Evolutionary conservation across 2,888 invertebrate genomes (phyloP).

Genomic region (Macrophya annulata): DNA sequence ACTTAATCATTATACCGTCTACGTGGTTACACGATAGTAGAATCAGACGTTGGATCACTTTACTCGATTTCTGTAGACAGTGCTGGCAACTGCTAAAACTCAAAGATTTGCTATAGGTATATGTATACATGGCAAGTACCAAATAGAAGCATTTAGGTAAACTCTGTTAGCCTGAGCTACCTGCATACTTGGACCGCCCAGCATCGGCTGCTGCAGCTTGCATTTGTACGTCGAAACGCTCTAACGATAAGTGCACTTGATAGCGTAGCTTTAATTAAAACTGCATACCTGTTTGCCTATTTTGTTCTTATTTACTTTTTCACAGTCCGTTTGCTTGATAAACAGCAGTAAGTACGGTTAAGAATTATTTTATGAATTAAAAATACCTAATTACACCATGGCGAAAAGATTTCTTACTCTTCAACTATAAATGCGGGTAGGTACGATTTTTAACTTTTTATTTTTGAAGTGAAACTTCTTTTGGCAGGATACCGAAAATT

Average conservation of each 20-base stretch:
- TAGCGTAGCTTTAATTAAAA: slow-evolving; percentile 47
- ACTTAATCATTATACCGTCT: background rate
- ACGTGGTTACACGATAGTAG: background rate
- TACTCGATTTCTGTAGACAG: background rate
- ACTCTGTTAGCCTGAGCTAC: slow-evolving; percentile 27
- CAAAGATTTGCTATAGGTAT: background rate
- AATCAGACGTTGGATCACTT: slow-evolving; percentile 9
- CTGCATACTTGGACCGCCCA: background rate
- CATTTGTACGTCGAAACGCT: slow-evolving; percentile 26
- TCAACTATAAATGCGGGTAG: no score
- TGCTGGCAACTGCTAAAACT: background rate
- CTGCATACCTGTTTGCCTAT: background rate
- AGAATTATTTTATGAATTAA: background rate
- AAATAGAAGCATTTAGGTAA: slow-evolving; percentile 23
- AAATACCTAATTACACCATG: background rate
- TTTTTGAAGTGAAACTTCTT: no score
- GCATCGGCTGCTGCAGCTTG: background rate
- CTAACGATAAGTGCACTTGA: background rate
- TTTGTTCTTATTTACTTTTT: slow-evolving; percentile 5
- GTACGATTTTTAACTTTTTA: no score
- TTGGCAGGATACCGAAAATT: no score
- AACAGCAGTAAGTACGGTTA: background rate
- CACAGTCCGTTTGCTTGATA: slow-evolving; percentile 6
- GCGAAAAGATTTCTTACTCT: background rate
- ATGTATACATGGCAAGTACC: background rate